Evolutionary conservation across 2,113 vertebrate genomes (phyloP), one percentile per base, ranked within the genome.

Genomic region (Hippocampus abdominalis): DNA sequence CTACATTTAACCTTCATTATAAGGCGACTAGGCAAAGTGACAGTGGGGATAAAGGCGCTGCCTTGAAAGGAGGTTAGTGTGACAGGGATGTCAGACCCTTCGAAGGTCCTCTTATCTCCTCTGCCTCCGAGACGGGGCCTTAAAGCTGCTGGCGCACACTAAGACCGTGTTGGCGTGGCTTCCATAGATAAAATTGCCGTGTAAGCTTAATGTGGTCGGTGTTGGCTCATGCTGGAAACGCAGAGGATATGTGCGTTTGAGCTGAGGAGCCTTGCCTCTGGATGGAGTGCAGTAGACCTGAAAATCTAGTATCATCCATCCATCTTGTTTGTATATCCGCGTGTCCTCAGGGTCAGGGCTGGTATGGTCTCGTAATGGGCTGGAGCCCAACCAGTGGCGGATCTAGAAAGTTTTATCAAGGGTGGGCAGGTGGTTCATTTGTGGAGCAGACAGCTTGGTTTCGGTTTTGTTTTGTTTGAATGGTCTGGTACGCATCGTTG

Each of bases 11-110:
- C 5, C 6, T 1, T 8, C 13, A 48, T 64, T 63, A n/a, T 36
- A 25, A 10, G 2, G 16, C 39, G 64, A 23, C 66, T 60, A 66
- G 48, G 27, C 18, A 13, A 65, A 79, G 71, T 71, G 77, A 78
- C 68, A 73, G 69, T 69, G 42, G 42, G 7, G 67, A 57, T 66
- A 48, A 49, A 66, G 18, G 53, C 73, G 57, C 64, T 75, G 36
- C 39, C 64, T 21, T 54, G 72, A 70, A 81, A 84, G 74, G 77
- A 49, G 81, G 81, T 86, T 77, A 86, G 71, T 81, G 73, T 77
- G 78, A 32, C 82, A 73, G 76, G 54, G 75, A 61, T 80, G 81
- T 82, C 78, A 74, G 72, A 49, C 65, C 25, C 27, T 51, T 66
- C 25, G 44, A 18, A 18, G 18, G 16, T 51, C 25, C 46, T 32